Evolutionary conservation across 2,797 vertebrate genomes (phyloP), one percentile per base, ranked within the genome.

Genomic region (Phaenicophaeus curvirostris): DNA sequence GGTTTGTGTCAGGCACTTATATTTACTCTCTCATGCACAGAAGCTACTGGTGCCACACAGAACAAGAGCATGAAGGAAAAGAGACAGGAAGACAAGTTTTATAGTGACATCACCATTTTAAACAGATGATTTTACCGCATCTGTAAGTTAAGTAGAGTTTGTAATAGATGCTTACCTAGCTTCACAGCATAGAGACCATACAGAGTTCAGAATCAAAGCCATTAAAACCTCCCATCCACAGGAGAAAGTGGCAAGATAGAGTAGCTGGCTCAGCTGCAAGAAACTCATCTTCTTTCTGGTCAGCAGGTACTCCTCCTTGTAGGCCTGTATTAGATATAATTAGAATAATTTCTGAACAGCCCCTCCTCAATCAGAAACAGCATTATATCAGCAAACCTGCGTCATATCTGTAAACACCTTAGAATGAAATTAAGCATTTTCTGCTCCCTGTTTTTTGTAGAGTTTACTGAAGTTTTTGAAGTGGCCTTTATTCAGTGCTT

Each of bases 121-220:
- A 75, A 59, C 17, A 65, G 18, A 10, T 1, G 1, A 4, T 18
- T 78, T 75, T 20, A 17, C 6, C 2, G 0, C 28, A 39, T 10
- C 12, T 41, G 5, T 48, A 33, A 58, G 3, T 59, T 77, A 53
- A 23, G 73, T 27, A 30, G 15, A 68, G 12, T 24, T 87, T 46
- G 15, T 44, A 24, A 66, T 68, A 31, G 12, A 1, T 61, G 25
- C 9, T 62, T 44, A 6, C 0, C 1, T 37, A 46, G 31, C 13
- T 74, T 53, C 67, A 59, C 27, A 53, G 41, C 1, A 0, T 8
- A 13, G 57, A 55, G 30, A 37, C 3, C 3, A 16, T 39, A 19
- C 9, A 66, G 51, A 5, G 18, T 23, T 59, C 25, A 41, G 59
- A 54, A 44, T 30, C 41, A 59, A 82, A 87, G 20, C 18, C 48